These are phyloP conservation scores for Xanthia togata DNA, from an alignment of 2,888 invertebrate genomes.

Conservation along the genomic window DNA sequence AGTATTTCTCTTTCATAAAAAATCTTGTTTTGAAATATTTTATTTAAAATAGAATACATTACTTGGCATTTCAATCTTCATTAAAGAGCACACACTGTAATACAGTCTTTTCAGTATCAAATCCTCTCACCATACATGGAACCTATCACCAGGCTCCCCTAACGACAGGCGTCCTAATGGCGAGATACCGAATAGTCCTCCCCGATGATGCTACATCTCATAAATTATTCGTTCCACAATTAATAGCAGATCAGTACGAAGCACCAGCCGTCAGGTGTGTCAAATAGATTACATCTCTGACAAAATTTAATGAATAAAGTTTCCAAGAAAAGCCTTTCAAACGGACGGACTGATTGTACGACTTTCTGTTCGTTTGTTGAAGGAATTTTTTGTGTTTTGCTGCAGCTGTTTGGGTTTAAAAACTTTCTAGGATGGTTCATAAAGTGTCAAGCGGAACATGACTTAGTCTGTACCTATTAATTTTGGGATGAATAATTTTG, in stretches of 20 bases:
- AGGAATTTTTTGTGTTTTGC: slow-evolving; percentile 32
- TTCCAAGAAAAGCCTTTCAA: slow-evolving; percentile 64
- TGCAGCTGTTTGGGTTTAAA: neutral
- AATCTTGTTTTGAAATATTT: neutral
- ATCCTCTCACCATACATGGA: slow-evolving; percentile 45
- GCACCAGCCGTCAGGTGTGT: slow-evolving; percentile 76
- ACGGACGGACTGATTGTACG: slow-evolving; percentile 37
- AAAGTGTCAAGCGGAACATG: neutral
- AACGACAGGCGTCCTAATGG: slow-evolving; percentile 79
- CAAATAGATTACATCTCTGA: slow-evolving; percentile 74
- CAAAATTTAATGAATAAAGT: slow-evolving; percentile 80
- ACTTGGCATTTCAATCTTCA: neutral
- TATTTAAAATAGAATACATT: neutral
- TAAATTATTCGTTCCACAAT: slow-evolving; percentile 83
- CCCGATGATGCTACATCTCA: slow-evolving; percentile 80
- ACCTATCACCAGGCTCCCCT: slow-evolving; percentile 46
- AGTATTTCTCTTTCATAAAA: neutral
- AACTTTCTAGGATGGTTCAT: neutral
- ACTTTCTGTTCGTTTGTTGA: slow-evolving; percentile 25
- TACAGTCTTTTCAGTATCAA: slow-evolving; percentile 16
- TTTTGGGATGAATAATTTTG: no score
- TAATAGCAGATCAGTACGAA: slow-evolving; percentile 71
- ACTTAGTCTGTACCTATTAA: no score
- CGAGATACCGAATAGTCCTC: slow-evolving; percentile 81
- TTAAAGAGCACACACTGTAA: neutral